A percentile compares a stretch with the other conserved stretches of the same genome.
Conservation (phyloP, 2,113 vertebrate species). For the Oncorhynchus tshawytscha region DNA sequence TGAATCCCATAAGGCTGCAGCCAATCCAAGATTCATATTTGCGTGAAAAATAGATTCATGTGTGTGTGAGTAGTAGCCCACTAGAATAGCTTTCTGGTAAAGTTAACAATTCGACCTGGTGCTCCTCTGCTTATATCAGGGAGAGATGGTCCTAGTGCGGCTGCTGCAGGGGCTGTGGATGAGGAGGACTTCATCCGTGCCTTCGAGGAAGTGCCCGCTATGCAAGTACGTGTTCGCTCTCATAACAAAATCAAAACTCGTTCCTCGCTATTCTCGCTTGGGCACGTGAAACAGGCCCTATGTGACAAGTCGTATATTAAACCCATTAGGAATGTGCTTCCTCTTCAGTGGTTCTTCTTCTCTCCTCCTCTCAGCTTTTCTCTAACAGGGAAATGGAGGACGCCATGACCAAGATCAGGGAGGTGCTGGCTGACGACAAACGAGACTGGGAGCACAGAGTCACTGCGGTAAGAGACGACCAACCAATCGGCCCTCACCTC, state of each 20-base stretch:
- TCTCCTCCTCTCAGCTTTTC: slow-evolving; percentile 78
- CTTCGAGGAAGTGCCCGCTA: slow-evolving; percentile 89
- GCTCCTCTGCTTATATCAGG: slow-evolving; percentile 59
- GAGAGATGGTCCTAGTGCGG: slow-evolving; percentile 75
- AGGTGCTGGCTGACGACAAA: slow-evolving; percentile 93
- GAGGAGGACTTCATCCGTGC: slow-evolving; percentile 92
- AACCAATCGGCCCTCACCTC: neutral
- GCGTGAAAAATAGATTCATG: no score
- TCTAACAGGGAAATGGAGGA: slow-evolving; percentile 95
- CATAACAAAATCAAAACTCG: no score
- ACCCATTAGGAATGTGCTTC: neutral
- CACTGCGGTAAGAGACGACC: slow-evolving; percentile 75
- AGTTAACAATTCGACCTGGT: neutral
- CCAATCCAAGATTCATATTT: neutral
- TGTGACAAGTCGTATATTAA: no score
- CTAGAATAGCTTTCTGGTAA: neutral
- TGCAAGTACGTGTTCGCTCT: slow-evolving; percentile 75
- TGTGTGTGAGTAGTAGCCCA: no score
- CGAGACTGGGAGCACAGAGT: slow-evolving; percentile 94
- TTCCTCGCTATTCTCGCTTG: no score
- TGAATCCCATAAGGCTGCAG: neutral
- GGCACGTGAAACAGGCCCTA: no score
- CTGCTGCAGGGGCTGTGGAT: slow-evolving; percentile 83
- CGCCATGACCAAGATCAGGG: slow-evolving; percentile 91
- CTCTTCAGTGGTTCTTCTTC: neutral